Evolutionary conservation across 1,140 invertebrate species (phyloP), one percentile per base, ranked within the genome.

Genomic region (Condylostylus longicornis): DNA sequence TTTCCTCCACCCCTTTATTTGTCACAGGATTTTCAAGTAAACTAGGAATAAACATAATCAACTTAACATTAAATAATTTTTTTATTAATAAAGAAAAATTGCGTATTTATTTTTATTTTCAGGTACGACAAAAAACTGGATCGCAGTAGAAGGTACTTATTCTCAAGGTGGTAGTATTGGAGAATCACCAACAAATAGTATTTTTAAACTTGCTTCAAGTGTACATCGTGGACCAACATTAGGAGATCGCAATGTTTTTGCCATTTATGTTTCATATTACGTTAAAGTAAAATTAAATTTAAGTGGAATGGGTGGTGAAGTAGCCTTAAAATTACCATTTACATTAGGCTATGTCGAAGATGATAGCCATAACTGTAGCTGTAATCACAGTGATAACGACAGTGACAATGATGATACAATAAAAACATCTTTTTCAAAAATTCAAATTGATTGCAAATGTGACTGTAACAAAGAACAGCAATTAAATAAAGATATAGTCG

Each of bases 191-290:
- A 10, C 35, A 13, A 21, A 30, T 13, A 22, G 18, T 10, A 41
- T 21, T 19, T 37, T 13, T 9, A 36, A 41, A 33, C 21, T 41
- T 19, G 40, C 40, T 2, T 36, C 40, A 4, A 41, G 40, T 33
- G 40, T 35, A 18, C 40, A 31, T 6, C 33, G 40, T 15, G 31
- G 29, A 13, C 35, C 46, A 5, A 36, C 32, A 13, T 57, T 58
- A n/a, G 61, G 71, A 0, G 71, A 79, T 35, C 64, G 79, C 35
- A 82, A 83, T 49, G 77, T 82, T 4, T 85, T 84, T 52, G 81
- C 81, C 20, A 85, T 85, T 45, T 84, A 84, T 54, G 81, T 86
- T 12, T 79, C 78, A 2, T 85, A 85, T 53, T 85, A 85, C 47
- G 80, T 84, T 0, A 83, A 85, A 71, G 75, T 83, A 0, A 82